Conservation (phyloP, 2,113 vertebrate species). For the Rostratula benghalensis region DNA sequence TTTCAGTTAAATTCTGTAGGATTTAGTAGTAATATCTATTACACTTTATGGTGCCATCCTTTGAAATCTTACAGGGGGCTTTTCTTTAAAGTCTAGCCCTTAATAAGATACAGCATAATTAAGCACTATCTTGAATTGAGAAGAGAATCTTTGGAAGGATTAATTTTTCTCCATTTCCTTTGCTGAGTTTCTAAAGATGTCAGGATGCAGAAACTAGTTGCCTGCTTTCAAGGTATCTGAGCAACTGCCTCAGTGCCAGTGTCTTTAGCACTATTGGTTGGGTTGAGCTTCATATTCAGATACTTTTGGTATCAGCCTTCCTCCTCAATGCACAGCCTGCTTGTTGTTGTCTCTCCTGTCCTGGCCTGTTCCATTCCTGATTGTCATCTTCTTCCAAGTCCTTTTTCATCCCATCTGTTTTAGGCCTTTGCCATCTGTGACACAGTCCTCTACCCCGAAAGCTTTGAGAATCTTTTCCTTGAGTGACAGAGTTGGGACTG, state of each 20-base stretch:
- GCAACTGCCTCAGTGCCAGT: background rate
- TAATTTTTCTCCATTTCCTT: background rate
- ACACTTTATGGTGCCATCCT: background rate
- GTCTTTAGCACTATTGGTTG: background rate
- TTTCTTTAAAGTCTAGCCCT: background rate
- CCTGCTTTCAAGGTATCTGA: background rate
- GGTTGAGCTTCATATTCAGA: background rate
- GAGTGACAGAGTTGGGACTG: background rate
- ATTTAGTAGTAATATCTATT: background rate
- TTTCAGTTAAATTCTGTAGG: background rate
- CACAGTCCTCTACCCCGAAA: background rate
- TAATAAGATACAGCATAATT: background rate
- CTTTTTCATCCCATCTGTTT: conserved; percentile 2
- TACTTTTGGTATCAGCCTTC: background rate
- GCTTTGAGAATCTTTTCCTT: background rate
- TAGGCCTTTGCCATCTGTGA: conserved; percentile 7
- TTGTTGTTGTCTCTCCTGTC: background rate
- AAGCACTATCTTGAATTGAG: background rate
- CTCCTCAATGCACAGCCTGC: background rate
- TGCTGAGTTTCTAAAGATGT: background rate
- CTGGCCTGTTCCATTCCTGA: background rate
- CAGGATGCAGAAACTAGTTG: background rate
- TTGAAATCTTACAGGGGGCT: background rate
- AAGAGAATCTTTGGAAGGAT: background rate
- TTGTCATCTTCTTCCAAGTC: background rate